Percentiles rank a stretch among this genome's conserved stretches.
Conservation (phyloP, 2,113 vertebrate genomes). For the Cranoglanis bouderius region DNA sequence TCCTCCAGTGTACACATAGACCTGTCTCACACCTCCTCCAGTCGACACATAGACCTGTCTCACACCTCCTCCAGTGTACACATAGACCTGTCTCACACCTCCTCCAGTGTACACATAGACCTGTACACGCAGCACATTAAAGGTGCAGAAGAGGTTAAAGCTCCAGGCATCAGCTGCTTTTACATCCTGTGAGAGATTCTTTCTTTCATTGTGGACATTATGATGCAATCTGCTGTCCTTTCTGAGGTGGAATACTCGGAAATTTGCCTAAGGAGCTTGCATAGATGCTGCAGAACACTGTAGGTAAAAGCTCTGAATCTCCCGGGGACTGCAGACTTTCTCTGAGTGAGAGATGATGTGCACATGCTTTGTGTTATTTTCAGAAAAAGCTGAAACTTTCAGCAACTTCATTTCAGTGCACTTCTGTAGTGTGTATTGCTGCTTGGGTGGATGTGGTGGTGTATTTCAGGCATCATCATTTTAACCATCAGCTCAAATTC, state of each 20-base stretch:
- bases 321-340: not conserved
- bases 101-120: too few species aligned
- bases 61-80: too few species aligned
- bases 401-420: not conserved
- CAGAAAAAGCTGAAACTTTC: slow-evolving; percentile 18
- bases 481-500: not conserved
- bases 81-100: not conserved
- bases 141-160: not conserved
- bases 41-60: not conserved
- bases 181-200: not conserved
- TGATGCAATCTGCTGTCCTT: slow-evolving; percentile 19
- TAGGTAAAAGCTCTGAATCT: not conserved
- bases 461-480: not conserved
- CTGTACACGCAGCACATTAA: not conserved
- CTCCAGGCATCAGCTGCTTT: not conserved
- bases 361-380: slow-evolving; percentile 30
- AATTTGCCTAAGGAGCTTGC: slow-evolving; percentile 9
- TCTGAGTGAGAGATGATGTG: slow-evolving; percentile 7
- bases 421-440: not conserved
- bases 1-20: too few species aligned
- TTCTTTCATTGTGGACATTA: not conserved
- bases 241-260: not conserved
- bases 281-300: not conserved
- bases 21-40: not conserved
- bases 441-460: not conserved